Evolutionary conservation across 2,797 vertebrate species (phyloP), one percentile per base, ranked within the genome.

Genomic region (Mormyrops boulengeri): DNA sequence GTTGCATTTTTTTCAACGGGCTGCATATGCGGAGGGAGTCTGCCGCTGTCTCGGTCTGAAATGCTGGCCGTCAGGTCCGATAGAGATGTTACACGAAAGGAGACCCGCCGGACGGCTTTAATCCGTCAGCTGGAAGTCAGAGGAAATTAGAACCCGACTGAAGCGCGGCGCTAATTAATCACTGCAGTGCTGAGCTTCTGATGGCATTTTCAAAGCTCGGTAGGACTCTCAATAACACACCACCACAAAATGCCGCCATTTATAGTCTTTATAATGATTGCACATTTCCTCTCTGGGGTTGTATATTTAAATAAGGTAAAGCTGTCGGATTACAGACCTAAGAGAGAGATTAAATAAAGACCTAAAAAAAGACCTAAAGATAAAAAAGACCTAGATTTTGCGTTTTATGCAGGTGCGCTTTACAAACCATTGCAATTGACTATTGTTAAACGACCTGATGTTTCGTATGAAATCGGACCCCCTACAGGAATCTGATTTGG

Each of bases 91-190:
- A 44, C 38, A 38, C 17, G 73, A 19, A 80, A n/a, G 30, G 34
- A 8, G 38, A 80, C 34, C 38, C 38, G 73, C 73, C 17, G 73
- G 38, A 6, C 73, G 38, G 5, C 73, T 80, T 80, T 80, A 80
- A 52, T 85, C 50, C 50, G 22, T 85, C 47, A 85, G 22, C 92
- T 89, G 94, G 93, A 90, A 91, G 93, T 91, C 88, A 92, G 92
- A 95, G 96, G 96, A 97, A 96, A 94, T 93, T 93, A 94, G 94
- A 95, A 17, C 34, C 34, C 84, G 14, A 47, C 5, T n/a, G 84
- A 30, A 93, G 89, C 93, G 94, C 91, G 91, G 0, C 89, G 77
- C 95, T 94, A 95, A 97, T 97, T 96, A 96, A 97, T 96, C 96
- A 97, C 96, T 89, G 88, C 88, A 91, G 84, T 89, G 93, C 92